Conservation (phyloP, 2,888 invertebrate genomes). For the Caenorhabditis sp. region DNA sequence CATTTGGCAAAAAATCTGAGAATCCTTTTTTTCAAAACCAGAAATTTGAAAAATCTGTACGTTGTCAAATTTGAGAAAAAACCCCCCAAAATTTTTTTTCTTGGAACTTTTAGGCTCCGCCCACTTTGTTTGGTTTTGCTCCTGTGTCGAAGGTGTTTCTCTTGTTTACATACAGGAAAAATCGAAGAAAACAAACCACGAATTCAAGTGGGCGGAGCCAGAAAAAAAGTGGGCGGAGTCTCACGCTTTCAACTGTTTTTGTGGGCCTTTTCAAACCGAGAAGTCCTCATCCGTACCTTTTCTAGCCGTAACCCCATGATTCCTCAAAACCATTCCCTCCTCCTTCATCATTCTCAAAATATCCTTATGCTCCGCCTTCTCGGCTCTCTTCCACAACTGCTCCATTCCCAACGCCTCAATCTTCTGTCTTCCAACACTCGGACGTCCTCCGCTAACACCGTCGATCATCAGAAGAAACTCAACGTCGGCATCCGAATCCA, state of each 20-base stretch:
- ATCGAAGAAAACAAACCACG: too few species aligned
- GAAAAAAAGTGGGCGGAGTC: too few species aligned
- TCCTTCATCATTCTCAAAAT: constrained; percentile 57
- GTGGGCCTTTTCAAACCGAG: background rate
- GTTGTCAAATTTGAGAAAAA: too few species aligned
- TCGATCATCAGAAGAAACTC: constrained; percentile 77
- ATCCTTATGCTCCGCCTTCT: constrained; percentile 50
- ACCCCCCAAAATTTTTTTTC: too few species aligned
- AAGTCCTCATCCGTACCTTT: constrained; percentile 32
- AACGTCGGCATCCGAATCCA: constrained; percentile 77
- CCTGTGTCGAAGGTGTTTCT: too few species aligned
- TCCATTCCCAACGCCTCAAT: constrained; percentile 68
- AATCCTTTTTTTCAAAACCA: too few species aligned
- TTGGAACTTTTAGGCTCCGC: too few species aligned
- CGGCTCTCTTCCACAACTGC: constrained; percentile 59
- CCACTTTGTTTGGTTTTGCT: too few species aligned
- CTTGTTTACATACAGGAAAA: too few species aligned
- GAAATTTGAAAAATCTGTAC: too few species aligned
- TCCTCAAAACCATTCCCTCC: constrained; percentile 50
- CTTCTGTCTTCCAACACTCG: constrained; percentile 65
- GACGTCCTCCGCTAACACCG: constrained; percentile 74
- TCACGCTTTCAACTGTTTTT: background rate
- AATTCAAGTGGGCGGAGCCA: too few species aligned
- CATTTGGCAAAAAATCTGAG: background rate
- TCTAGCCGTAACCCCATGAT: constrained; percentile 39